A percentile compares a stretch with the other conserved stretches of the same genome.
phyloP scores from a whole-genome alignment of 2,797 vertebrate genomes.

The Babyrousa celebensis region DNA sequence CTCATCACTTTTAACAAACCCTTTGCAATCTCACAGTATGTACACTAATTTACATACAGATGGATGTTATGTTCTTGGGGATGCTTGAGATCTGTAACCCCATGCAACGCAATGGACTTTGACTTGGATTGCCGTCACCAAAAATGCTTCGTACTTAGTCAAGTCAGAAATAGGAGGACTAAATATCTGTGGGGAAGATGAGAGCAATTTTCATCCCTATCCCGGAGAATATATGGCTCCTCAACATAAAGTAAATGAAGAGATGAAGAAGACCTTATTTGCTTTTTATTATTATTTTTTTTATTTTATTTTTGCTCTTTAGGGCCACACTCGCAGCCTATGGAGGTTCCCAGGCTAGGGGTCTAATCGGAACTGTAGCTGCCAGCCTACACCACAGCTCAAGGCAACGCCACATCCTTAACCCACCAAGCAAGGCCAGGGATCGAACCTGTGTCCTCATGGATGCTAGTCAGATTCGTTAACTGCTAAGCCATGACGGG shows the following conservation, averaged over 20 bases:
- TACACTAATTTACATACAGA: background rate
- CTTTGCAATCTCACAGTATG: background rate
- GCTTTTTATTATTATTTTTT: slow-evolving; percentile 51
- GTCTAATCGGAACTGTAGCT: no score
- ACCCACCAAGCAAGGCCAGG: no score
- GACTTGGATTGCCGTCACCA: background rate
- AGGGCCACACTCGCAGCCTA: no score
- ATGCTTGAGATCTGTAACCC: background rate
- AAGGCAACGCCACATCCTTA: no score
- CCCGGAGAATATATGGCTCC: slow-evolving; percentile 37
- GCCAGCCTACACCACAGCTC: no score
- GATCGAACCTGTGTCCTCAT: no score
- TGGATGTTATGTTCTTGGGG: background rate
- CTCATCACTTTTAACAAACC: accelerated
- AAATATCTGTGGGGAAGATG: background rate
- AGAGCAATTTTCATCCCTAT: background rate
- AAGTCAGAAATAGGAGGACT: slow-evolving; percentile 13
- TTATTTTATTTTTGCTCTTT: no score
- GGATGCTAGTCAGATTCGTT: no score
- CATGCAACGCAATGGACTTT: background rate
- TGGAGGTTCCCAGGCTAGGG: no score
- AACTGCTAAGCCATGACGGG: no score
- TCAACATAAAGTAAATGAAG: slow-evolving; percentile 7
- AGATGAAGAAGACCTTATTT: slow-evolving; percentile 69
- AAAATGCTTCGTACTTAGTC: slow-evolving; percentile 21